Evolutionary conservation across 2,113 vertebrate species (phyloP).

Genomic region (Eulacestoma nigropectus): DNA sequence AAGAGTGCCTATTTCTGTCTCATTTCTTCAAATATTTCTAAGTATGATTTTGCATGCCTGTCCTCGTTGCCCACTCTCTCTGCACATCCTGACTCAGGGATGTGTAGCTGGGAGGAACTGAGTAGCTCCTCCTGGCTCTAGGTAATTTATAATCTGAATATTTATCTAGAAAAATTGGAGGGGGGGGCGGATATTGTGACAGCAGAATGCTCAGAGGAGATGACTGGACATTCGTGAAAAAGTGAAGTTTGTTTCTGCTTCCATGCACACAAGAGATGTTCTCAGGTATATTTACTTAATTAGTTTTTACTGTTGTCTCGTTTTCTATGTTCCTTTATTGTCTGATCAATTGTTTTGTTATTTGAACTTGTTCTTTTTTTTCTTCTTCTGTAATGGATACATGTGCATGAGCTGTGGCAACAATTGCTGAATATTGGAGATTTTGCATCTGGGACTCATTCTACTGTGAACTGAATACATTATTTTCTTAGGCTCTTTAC

Average conservation of each 20-base stretch:
- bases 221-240: background rate
- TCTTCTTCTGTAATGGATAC: constrained; percentile 52
- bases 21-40: background rate
- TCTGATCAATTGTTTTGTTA: constrained; percentile 53
- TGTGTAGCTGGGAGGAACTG: background rate
- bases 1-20: background rate
- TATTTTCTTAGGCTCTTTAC: constrained; percentile 39
- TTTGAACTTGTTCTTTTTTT: constrained; percentile 40
- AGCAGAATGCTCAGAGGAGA: background rate
- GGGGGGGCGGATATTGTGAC: background rate
- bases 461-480: constrained; percentile 60
- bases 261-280: background rate
- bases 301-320: constrained; percentile 52
- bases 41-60: background rate
- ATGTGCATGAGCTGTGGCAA: constrained; percentile 32
- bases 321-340: constrained; percentile 34
- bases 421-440: constrained; percentile 54
- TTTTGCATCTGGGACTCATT: constrained; percentile 63
- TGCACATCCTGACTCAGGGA: background rate
- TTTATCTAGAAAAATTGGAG: background rate
- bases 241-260: constrained; percentile 20
- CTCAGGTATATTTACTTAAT: constrained; percentile 47
- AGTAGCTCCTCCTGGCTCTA: background rate
- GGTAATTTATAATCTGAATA: background rate
- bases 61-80: background rate